These are phyloP conservation scores for Apteryx mantelli DNA, from an alignment of 2,113 vertebrate species.

Conservation along the genomic window DNA sequence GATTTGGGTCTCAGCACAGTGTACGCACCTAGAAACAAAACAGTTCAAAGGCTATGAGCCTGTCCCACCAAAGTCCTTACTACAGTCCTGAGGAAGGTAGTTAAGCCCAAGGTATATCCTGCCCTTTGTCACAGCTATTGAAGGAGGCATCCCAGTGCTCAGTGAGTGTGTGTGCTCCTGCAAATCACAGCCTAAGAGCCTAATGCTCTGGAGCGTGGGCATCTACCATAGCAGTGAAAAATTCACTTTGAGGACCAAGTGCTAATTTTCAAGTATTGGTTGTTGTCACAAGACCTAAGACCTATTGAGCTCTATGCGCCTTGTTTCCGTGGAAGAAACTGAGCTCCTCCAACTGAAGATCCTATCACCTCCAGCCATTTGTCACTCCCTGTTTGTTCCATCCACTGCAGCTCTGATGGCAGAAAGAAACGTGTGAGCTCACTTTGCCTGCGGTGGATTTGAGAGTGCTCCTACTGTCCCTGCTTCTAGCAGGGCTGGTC, in stretches of 20 bases:
- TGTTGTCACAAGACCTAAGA: fast-evolving
- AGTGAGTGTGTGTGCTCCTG: not conserved
- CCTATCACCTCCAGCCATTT: not conserved
- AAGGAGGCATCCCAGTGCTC: not conserved
- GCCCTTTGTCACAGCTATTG: not conserved
- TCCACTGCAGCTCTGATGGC: not conserved
- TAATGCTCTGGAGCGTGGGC: not conserved
- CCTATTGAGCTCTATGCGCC: not conserved
- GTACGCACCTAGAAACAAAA: not conserved
- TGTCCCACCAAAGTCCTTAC: not conserved
- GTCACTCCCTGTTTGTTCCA: not conserved
- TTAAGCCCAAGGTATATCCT: not conserved
- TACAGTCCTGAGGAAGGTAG: not conserved
- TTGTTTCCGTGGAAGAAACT: not conserved
- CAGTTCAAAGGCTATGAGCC: not conserved
- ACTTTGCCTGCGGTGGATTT: not conserved
- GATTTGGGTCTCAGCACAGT: not conserved
- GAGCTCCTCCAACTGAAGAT: not conserved
- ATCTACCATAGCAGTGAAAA: not conserved
- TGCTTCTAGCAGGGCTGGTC: not conserved
- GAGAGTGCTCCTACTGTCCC: not conserved
- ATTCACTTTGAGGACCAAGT: not conserved
- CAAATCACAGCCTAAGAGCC: not conserved
- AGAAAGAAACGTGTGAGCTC: not conserved
- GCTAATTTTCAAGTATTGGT: not conserved